These are phyloP conservation scores for Tiliacea aurago DNA, from an alignment of 2,888 invertebrate species.

Conservation along the genomic window DNA sequence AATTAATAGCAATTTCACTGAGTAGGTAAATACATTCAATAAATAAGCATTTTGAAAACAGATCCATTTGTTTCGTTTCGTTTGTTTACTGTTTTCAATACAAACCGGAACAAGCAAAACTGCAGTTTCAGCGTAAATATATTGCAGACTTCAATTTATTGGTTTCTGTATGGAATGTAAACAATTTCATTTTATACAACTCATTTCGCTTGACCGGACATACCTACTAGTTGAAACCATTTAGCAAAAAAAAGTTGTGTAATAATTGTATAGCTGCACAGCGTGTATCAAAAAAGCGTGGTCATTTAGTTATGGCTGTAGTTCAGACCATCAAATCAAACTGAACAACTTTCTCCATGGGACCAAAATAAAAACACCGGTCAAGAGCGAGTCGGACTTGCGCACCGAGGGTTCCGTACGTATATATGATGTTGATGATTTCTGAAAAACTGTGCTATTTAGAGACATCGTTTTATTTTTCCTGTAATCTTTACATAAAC, in stretches of 20 bases:
- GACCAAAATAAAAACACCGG: too few relatives aligned
- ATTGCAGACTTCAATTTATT: constrained; percentile 30
- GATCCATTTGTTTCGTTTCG: constrained; percentile 16
- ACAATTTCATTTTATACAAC: constrained; percentile 2
- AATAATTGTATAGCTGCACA: too few relatives aligned
- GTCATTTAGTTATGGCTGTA: too few relatives aligned
- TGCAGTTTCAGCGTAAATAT: constrained; percentile 37
- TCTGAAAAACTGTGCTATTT: too few relatives aligned
- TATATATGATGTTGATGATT: too few relatives aligned
- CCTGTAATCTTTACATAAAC: too few relatives aligned
- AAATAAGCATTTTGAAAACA: constrained; percentile 24
- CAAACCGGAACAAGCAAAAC: constrained; percentile 11
- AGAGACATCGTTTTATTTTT: too few relatives aligned
- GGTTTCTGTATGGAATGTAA: not conserved
- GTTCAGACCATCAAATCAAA: too few relatives aligned
- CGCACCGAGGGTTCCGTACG: too few relatives aligned
- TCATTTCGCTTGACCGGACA: not conserved
- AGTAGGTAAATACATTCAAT: constrained; percentile 15
- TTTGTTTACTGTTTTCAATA: constrained; percentile 32
- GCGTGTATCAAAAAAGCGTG: too few relatives aligned
- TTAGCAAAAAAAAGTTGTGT: not conserved
- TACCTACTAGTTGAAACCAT: not conserved
- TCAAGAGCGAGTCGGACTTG: too few relatives aligned
- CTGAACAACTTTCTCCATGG: too few relatives aligned
- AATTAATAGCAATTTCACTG: not conserved